Evolutionary conservation across 2,797 vertebrate species (phyloP), one percentile per base, ranked within the genome.

Genomic region (Crocidura indochinensis): DNA sequence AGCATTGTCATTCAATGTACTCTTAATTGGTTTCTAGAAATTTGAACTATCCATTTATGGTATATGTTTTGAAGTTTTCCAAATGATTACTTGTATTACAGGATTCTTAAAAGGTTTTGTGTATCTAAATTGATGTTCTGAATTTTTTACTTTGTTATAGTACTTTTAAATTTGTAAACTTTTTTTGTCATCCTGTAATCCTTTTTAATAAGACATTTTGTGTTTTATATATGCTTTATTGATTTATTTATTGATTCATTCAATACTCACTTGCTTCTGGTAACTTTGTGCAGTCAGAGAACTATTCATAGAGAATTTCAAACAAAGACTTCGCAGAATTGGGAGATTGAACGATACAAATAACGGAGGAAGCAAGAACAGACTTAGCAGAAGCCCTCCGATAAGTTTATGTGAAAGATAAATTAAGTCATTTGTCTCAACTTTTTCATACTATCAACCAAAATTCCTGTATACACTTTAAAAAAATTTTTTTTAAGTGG

Each of bases 301-400:
- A 24, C 14, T 44, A 69, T 65, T 64, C 47, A 65, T 62, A 4
- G 7, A 82, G 24, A 74, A 84, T 87, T 67, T 74, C 69, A 78
- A 91, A 31, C 10, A 84, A 91, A 84, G 10, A 20, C 11, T 93
- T 87, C 29, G 71, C 17, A 84, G n/a, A 93, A 82, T 75, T 82
- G 26, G 71, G 9, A 8, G 53, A 24, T 46, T 27, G 1, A 78
- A 8, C 8, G 38, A 84, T 10, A 53, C 46, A 81, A 90, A 90
- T 82, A 71, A 72, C 12, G 10, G 29, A 65, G 17, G 49, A 29
- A 71, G 10, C 4, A n/a, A 38, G 20, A 77, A 24, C 24, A 53
- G 26, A 79, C 75, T 83, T 56, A 88, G 51, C n/a, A 65, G 68
- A 71, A 11, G 24, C 69, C 75, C 46, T 26, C 49, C 83, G 8